Conservation (phyloP, 2,113 vertebrate species). For the Ptilorrhoa leucosticta region DNA sequence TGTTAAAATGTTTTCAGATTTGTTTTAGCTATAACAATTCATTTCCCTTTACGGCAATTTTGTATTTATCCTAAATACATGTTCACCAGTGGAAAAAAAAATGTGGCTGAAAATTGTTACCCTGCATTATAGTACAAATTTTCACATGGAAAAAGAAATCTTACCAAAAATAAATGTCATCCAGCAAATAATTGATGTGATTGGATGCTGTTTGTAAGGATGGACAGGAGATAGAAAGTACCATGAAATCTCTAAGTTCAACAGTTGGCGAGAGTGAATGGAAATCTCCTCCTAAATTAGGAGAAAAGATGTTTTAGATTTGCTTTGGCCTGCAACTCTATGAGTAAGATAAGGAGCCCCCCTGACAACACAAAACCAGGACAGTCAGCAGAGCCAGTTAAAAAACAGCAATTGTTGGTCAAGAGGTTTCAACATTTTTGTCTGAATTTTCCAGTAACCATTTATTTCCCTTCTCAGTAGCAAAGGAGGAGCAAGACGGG, state of each 20-base stretch:
- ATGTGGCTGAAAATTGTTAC: conserved; percentile 8
- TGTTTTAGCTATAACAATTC: background rate
- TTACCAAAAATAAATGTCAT: conserved; percentile 1
- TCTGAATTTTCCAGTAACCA: background rate
- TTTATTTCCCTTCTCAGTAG: background rate
- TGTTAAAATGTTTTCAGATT: background rate
- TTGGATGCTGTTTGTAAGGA: background rate
- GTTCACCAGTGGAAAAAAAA: background rate
- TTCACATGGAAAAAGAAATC: background rate
- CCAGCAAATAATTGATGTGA: background rate
- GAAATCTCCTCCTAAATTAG: background rate
- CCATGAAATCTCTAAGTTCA: background rate
- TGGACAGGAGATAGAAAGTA: background rate
- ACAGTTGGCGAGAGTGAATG: background rate
- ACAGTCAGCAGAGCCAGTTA: background rate
- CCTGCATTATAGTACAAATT: conserved; percentile 7
- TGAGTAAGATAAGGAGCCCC: background rate
- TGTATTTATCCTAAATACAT: conserved; percentile 5
- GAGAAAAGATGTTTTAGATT: background rate
- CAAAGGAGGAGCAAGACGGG: background rate
- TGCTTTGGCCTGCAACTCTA: background rate
- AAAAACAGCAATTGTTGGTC: background rate
- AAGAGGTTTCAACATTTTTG: background rate
- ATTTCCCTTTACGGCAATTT: background rate
- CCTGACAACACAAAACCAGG: background rate